Evolutionary conservation across 2,888 invertebrate species (phyloP).

Genomic region (Drosophila formosana): DNA sequence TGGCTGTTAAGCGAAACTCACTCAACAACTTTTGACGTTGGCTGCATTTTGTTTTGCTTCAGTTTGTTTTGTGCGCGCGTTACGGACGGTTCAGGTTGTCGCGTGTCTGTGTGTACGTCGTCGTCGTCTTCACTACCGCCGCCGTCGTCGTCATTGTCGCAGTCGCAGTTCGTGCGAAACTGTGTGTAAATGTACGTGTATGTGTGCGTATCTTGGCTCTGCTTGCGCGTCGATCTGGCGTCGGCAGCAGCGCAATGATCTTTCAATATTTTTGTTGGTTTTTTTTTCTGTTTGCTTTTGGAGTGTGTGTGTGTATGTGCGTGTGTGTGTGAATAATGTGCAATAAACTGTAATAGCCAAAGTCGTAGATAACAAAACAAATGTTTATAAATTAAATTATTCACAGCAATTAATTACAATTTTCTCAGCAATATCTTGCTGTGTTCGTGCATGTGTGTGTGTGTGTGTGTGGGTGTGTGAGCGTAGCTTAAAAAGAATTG

Average conservation of each 20-base stretch:
- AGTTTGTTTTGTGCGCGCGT: slow-evolving; percentile 71
- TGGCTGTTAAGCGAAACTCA: slow-evolving; percentile 42
- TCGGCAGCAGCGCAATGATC: slow-evolving; percentile 53
- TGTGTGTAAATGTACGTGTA: slow-evolving; percentile 55
- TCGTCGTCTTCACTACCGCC: slow-evolving; percentile 20
- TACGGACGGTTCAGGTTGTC: slow-evolving; percentile 48
- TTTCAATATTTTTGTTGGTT: slow-evolving; percentile 66
- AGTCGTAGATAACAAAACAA: slow-evolving; percentile 23
- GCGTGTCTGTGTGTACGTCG: slow-evolving; percentile 32
- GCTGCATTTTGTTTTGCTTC: slow-evolving; percentile 42
- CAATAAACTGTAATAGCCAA: slow-evolving; percentile 26
- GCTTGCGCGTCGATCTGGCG: slow-evolving; percentile 42
- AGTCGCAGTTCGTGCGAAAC: slow-evolving; percentile 53
- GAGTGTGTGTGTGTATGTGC: slow-evolving; percentile 24
- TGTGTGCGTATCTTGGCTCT: slow-evolving; percentile 23
- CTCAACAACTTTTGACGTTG: slow-evolving; percentile 41
- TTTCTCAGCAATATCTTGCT: slow-evolving; percentile 5
- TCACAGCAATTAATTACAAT: slow-evolving; percentile 17
- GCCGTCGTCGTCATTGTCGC: slow-evolving; percentile 8
- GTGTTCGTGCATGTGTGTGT: slow-evolving; percentile 30
- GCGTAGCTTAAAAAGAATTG: slow-evolving; percentile 61
- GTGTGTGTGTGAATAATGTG: slow-evolving; percentile 19
- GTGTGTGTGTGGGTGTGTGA: slow-evolving; percentile 45
- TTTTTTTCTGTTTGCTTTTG: slow-evolving; percentile 54
- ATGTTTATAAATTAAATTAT: slow-evolving; percentile 21